A percentile compares a stretch with the other conserved stretches of the same genome.
Conservation (phyloP, 2,113 vertebrate species). For the Mesoclemmys tuberculata region DNA sequence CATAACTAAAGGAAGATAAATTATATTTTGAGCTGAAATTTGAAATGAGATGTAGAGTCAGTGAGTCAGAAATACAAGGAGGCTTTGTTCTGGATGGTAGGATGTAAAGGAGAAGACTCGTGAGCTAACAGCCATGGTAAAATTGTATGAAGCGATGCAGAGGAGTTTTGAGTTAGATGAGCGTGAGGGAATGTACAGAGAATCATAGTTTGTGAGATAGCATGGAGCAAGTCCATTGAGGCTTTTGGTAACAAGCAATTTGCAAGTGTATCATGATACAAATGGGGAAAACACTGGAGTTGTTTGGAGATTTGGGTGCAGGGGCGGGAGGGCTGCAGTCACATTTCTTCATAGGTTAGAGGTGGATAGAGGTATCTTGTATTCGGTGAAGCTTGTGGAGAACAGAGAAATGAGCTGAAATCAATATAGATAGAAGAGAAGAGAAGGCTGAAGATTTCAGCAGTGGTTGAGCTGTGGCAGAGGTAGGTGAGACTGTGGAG, state of each 20-base stretch:
- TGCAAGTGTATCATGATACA: not conserved
- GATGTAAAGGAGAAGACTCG: not conserved
- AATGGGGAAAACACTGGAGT: accelerated
- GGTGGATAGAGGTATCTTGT: not conserved
- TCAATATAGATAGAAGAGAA: not conserved
- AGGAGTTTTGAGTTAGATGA: accelerated
- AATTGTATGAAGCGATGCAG: not conserved
- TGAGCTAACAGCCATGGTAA: not conserved
- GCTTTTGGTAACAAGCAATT: not conserved
- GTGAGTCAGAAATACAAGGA: not conserved
- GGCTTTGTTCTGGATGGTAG: not conserved
- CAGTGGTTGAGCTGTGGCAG: not conserved
- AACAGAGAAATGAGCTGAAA: not conserved
- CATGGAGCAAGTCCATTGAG: not conserved
- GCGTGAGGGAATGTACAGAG: not conserved
- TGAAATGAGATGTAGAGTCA: not conserved
- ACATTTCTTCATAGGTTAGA: not conserved
- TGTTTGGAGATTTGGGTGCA: not conserved
- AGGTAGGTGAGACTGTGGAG: not conserved
- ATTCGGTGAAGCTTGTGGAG: not conserved
- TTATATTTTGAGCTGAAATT: not conserved
- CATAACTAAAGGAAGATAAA: not conserved
- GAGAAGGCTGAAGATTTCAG: not conserved
- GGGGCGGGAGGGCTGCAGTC: not conserved
- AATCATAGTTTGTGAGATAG: accelerated